Percentiles rank a stretch among this genome's conserved stretches.
These are phyloP conservation scores for Rotaria magnacalcarata DNA, from an alignment of 2,888 invertebrate genomes.

Conservation along the genomic window DNA sequence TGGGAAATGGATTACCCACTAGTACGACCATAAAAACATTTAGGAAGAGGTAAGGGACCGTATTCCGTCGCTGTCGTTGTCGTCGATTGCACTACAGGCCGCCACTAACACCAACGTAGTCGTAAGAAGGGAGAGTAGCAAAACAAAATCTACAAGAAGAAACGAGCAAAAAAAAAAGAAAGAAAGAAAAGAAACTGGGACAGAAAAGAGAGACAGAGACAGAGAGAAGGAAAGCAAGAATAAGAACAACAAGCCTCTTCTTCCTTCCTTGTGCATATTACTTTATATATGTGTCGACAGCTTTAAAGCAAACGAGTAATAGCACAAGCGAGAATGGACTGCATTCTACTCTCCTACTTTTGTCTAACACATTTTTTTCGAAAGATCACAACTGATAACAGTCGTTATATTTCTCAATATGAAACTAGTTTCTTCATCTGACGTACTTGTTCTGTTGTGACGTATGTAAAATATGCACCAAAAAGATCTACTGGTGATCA, in stretches of 20 bases:
- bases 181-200: slow-evolving; percentile 4
- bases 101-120: slow-evolving; percentile 20
- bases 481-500: not conserved
- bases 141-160: slow-evolving; percentile 23
- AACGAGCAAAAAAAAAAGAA: not conserved
- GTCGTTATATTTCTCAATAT: not conserved
- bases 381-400: not conserved
- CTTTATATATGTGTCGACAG: not conserved
- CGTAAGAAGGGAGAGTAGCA: slow-evolving; percentile 15
- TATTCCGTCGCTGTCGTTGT: not conserved
- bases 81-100: not conserved
- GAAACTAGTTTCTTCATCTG: not conserved
- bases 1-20: slow-evolving; percentile 14
- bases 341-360: not conserved
- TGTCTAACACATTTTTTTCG: not conserved
- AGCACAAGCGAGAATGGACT: not conserved
- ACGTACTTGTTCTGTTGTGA: not conserved
- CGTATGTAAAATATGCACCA: not conserved
- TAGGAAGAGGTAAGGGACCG: not conserved
- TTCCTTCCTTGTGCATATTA: slow-evolving; percentile 11
- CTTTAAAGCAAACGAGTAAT: slow-evolving; percentile 10
- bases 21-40: slow-evolving; percentile 8
- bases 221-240: slow-evolving; percentile 18
- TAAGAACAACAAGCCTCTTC: slow-evolving; percentile 23
- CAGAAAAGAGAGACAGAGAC: not conserved